Percentiles rank a stretch among this genome's conserved stretches.
phyloP scores from a whole-genome alignment of 2,888 invertebrate genomes.

The Conops quadrifasciatus region DNA sequence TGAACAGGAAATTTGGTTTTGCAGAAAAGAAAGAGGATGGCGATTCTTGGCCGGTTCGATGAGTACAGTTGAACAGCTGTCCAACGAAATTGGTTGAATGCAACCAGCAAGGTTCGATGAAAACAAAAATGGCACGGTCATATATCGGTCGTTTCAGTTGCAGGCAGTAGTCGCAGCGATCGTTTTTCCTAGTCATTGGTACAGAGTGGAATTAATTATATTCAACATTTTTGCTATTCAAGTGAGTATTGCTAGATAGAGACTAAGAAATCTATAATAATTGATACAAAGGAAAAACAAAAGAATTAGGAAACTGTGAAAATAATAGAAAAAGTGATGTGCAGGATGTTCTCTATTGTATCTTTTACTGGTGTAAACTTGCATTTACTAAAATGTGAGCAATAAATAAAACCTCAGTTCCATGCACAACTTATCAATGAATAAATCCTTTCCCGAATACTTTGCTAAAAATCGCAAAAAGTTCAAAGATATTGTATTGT shows the following conservation, averaged over 20 bases:
- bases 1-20: too few relatives aligned
- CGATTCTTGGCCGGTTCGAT: too few relatives aligned
- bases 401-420: not conserved
- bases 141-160: conserved; percentile 31
- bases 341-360: not conserved
- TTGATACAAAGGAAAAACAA: not conserved
- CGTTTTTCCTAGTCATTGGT: conserved; percentile 17
- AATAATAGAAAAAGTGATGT: not conserved
- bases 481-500: not conserved
- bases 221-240: conserved; percentile 56
- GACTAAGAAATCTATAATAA: too few relatives aligned
- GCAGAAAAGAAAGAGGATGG: too few relatives aligned
- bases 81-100: too few relatives aligned
- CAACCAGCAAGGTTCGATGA: not conserved
- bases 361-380: not conserved
- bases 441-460: not conserved
- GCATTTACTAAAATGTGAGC: not conserved
- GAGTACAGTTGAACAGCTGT: too few relatives aligned
- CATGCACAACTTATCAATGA: not conserved
- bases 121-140: not conserved
- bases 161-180: conserved; percentile 36
- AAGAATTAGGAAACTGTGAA: not conserved
- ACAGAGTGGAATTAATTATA: conserved; percentile 42
- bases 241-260: conserved; percentile 53
- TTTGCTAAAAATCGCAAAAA: not conserved